These are phyloP conservation scores for Anadara kagoshimensis DNA, from an alignment of 1,140 invertebrate genomes.

Conservation along the genomic window DNA sequence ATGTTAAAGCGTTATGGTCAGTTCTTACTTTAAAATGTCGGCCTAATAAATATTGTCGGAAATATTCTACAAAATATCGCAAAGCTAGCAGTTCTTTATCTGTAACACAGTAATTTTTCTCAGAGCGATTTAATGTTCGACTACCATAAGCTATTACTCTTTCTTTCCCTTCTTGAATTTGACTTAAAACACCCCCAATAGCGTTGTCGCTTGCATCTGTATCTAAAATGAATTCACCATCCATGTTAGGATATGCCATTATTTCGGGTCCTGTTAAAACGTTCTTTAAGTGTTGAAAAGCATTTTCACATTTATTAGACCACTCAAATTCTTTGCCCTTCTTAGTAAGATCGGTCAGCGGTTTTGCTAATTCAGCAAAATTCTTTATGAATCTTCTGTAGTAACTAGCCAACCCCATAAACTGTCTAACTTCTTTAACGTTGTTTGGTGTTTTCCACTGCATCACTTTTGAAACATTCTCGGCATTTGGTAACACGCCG, in stretches of 20 bases:
- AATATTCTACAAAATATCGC: conserved; percentile 34
- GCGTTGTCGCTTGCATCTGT: conserved; percentile 51
- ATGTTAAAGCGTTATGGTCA: conserved; percentile 51
- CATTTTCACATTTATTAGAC: conserved; percentile 39
- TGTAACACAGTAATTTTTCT: conserved; percentile 70
- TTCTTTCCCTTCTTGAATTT: conserved; percentile 43
- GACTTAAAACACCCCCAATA: conserved; percentile 57
- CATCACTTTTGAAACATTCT: conserved; percentile 28
- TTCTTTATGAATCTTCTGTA: conserved; percentile 21
- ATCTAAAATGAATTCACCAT: conserved; percentile 49
- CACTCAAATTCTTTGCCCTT: conserved; percentile 20
- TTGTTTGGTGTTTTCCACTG: conserved; percentile 21
- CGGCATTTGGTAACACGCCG: conserved; percentile 16
- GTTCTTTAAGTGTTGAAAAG: conserved; percentile 46
- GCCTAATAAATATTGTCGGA: conserved; percentile 53
- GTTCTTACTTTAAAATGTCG: conserved; percentile 49
- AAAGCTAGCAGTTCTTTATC: conserved; percentile 46
- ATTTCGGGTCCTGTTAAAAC: conserved; percentile 36
- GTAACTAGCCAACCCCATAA: conserved; percentile 38
- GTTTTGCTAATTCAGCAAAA: conserved; percentile 20
- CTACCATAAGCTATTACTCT: conserved; percentile 40
- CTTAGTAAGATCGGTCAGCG: conserved; percentile 22
- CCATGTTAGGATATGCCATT: conserved; percentile 27
- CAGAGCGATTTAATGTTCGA: conserved; percentile 37
- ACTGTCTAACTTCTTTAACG: conserved; percentile 29